Percentiles rank a stretch among this genome's conserved stretches.
Evolutionary conservation across 2,113 vertebrate species (phyloP).

Genomic region (Dascyllus trimaculatus): DNA sequence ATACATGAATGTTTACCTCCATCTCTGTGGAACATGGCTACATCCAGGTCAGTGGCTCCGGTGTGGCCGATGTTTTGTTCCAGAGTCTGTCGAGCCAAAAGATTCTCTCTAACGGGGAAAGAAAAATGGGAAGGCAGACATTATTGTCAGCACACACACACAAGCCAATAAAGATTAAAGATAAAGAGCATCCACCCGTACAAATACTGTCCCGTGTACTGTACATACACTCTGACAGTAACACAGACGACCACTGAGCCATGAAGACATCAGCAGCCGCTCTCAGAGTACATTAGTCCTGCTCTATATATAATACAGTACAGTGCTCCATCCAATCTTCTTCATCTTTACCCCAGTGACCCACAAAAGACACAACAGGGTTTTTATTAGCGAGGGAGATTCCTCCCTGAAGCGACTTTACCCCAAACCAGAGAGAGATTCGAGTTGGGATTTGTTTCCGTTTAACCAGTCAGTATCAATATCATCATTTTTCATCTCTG

Average conservation of each 20-base stretch:
- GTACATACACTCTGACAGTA: conserved; percentile 13
- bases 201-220: neutral
- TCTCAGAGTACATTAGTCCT: conserved; percentile 71
- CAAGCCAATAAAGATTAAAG: neutral
- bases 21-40: conserved; percentile 98
- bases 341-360: conserved; percentile 71
- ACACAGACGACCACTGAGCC: conserved; percentile 36
- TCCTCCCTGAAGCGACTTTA: conserved; percentile 39
- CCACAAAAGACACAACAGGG: conserved; percentile 55
- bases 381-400: conserved; percentile 20
- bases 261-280: conserved; percentile 38
- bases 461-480: neutral
- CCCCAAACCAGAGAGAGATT: conserved; percentile 9
- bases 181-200: conserved; percentile 2
- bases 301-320: conserved; percentile 64
- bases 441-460: neutral
- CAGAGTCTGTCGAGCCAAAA: conserved; percentile 90
- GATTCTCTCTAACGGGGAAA: conserved; percentile 88
- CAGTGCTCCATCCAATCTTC: conserved; percentile 51
- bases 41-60: conserved; percentile 95
- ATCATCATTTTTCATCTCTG: neutral
- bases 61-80: conserved; percentile 92
- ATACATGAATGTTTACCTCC: conserved; percentile 83
- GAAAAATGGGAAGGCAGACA: conserved; percentile 12
- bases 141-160: conserved; percentile 2